phyloP scores from a whole-genome alignment of 2,113 vertebrate species.

The Odobenus rosmarus region DNA sequence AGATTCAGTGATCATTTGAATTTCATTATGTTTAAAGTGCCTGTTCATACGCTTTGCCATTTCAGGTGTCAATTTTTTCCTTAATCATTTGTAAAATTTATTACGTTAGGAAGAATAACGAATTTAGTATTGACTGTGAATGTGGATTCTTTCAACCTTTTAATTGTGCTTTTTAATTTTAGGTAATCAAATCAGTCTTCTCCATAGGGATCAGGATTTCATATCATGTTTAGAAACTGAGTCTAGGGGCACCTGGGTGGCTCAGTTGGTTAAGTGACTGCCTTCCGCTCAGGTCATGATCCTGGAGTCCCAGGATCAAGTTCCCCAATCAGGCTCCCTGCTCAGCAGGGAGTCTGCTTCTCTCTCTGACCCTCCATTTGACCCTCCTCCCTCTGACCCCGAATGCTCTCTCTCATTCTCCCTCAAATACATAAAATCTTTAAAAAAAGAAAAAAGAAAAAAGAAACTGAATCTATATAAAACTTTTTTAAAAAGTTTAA shows the following conservation, averaged over 20 bases:
- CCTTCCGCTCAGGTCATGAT: too few species aligned
- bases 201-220: neutral
- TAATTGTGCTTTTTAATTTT: neutral
- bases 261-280: too few species aligned
- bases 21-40: conserved; percentile 17
- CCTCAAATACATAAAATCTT: too few species aligned
- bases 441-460: too few species aligned
- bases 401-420: too few species aligned
- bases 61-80: neutral
- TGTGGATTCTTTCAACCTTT: conserved; percentile 8
- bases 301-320: too few species aligned
- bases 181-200: neutral
- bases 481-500: neutral
- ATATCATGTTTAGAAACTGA: neutral
- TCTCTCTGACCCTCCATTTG: too few species aligned
- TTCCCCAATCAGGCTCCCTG: too few species aligned
- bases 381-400: too few species aligned
- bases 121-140: neutral
- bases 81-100: conserved; percentile 5
- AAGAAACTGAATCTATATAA: neutral
- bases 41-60: neutral
- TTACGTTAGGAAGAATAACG: neutral
- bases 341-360: too few species aligned
- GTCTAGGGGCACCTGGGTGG: too few species aligned
- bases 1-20: conserved; percentile 14